A percentile compares a stretch with the other conserved stretches of the same genome.
These are phyloP conservation scores for Poecilia velifera DNA, from an alignment of 2,797 vertebrate genomes.

Conservation along the genomic window DNA sequence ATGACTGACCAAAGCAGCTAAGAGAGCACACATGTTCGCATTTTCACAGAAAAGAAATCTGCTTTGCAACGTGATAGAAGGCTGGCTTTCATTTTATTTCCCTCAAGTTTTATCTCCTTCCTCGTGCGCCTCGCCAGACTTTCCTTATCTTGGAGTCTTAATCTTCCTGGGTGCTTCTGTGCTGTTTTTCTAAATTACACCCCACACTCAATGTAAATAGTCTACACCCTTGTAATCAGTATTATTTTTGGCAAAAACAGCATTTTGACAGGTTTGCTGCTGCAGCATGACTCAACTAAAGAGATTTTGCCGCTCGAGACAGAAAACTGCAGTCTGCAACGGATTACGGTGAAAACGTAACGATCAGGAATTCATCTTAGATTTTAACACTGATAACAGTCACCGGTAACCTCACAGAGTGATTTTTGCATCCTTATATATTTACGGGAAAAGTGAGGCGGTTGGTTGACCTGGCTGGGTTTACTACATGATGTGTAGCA, in stretches of 20 bases:
- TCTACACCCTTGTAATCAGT: neutral
- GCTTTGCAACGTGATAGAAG: neutral
- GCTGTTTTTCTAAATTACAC: neutral
- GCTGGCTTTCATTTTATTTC: neutral
- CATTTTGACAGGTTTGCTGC: neutral
- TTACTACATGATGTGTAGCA: neutral
- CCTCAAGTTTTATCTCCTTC: neutral
- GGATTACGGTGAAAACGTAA: neutral
- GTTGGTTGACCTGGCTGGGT: neutral
- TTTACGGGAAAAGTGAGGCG: neutral
- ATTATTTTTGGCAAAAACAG: neutral
- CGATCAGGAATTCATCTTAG: neutral
- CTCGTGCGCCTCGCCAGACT: neutral
- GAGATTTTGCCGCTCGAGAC: neutral
- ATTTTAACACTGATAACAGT: neutral
- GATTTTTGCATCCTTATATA: neutral
- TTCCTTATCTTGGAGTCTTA: neutral
- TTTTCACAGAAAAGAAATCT: constrained; percentile 4
- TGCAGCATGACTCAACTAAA: neutral
- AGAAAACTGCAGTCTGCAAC: neutral
- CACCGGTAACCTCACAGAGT: neutral
- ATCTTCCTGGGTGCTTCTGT: neutral
- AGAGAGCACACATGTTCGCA: neutral
- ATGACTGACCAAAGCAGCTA: constrained; percentile 20
- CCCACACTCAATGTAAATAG: neutral